Conservation (phyloP, 2,888 invertebrate species). For the Pardosa pseudoannulata region DNA sequence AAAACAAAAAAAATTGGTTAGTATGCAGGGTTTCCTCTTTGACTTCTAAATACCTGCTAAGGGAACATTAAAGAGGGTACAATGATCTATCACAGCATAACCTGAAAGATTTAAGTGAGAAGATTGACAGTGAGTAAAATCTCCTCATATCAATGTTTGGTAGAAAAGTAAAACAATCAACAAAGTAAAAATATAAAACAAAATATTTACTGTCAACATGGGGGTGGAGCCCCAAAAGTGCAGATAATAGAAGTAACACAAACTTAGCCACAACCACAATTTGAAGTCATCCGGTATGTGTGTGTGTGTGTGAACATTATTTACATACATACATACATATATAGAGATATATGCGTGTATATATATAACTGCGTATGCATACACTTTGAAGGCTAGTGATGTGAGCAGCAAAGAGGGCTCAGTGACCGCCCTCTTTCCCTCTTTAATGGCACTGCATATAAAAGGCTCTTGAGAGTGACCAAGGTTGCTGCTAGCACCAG, state of each 20-base stretch:
- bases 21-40: constrained; percentile 63
- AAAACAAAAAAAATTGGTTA: too few species aligned
- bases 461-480: constrained; percentile 37
- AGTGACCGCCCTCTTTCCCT: constrained; percentile 23
- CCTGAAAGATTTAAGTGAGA: constrained; percentile 67
- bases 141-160: constrained; percentile 41
- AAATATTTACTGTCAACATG: constrained; percentile 55
- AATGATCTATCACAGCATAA: constrained; percentile 72
- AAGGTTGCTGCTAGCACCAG: constrained; percentile 71
- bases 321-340: constrained; percentile 30
- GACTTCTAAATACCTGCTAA: constrained; percentile 62
- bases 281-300: constrained; percentile 27
- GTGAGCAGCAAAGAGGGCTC: constrained; percentile 64
- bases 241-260: constrained; percentile 60
- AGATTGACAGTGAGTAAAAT: constrained; percentile 49
- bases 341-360: constrained; percentile 29
- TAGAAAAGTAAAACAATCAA: constrained; percentile 68
- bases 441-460: constrained; percentile 51
- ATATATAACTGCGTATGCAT: constrained; percentile 23
- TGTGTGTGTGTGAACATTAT: constrained; percentile 19
- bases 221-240: constrained; percentile 42
- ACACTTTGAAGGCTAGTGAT: constrained; percentile 69
- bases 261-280: constrained; percentile 52
- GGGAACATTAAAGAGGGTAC: constrained; percentile 69
- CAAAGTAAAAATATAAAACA: constrained; percentile 68